These are phyloP conservation scores for Perdita meconis DNA, from an alignment of 2,888 invertebrate genomes.

Conservation along the genomic window DNA sequence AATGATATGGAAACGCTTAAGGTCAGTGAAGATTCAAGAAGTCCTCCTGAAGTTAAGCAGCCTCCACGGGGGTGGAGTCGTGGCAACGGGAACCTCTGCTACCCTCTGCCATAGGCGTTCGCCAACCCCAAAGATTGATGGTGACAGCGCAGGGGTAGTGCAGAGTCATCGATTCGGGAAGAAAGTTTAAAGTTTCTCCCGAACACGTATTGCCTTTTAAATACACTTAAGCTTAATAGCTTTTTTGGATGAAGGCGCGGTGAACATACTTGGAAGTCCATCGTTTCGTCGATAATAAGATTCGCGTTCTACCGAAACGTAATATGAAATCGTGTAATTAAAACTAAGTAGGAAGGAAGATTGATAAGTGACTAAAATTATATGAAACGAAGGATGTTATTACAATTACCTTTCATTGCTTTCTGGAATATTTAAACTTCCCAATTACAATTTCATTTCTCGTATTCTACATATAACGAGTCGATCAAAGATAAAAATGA, in stretches of 20 bases:
- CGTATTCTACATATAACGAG: conserved; percentile 1
- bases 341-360: not conserved
- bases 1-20: not conserved
- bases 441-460: not conserved
- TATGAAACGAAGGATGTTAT: no score
- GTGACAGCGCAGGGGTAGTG: conserved; percentile 69
- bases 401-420: no score
- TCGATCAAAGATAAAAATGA: not conserved
- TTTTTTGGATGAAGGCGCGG: conserved; percentile 16
- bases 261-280: not conserved
- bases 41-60: conserved; percentile 34
- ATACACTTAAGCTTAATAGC: conserved; percentile 55
- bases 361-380: not conserved
- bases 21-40: not conserved
- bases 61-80: conserved; percentile 15
- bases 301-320: not conserved
- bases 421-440: not conserved
- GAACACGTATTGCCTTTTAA: conserved; percentile 68
- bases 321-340: conserved; percentile 4
- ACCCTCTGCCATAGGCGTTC: conserved; percentile 36
- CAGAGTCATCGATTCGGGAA: conserved; percentile 72
- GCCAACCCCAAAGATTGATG: conserved; percentile 75
- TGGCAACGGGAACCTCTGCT: conserved; percentile 43
- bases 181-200: conserved; percentile 70
- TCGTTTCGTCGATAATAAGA: conserved; percentile 3